phyloP scores from a whole-genome alignment of 2,888 invertebrate genomes.

The Nomada ferruginata region DNA sequence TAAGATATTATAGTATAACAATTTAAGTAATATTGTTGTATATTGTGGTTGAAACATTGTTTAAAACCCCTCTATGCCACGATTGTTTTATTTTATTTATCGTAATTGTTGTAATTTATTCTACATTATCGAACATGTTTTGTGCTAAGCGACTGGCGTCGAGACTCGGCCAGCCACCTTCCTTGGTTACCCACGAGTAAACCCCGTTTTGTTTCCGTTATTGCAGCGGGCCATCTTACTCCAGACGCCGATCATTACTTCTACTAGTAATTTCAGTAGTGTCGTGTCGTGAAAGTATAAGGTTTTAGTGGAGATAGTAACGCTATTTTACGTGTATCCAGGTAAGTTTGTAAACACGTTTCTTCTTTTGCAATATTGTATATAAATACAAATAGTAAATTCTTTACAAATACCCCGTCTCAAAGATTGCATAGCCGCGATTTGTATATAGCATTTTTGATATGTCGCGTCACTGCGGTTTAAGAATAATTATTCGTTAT shows the following conservation, averaged over 20 bases:
- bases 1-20: not conserved
- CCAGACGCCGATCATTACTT: slow-evolving; percentile 76
- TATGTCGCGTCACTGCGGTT: slow-evolving; percentile 11
- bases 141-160: slow-evolving; percentile 54
- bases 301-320: slow-evolving; percentile 36
- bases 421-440: slow-evolving; percentile 17
- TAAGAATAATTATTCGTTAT: slow-evolving; percentile 7
- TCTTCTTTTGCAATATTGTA: slow-evolving; percentile 29
- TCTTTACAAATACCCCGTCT: slow-evolving; percentile 45
- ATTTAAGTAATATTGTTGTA: slow-evolving; percentile 14
- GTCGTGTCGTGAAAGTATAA: slow-evolving; percentile 52
- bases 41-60: not conserved
- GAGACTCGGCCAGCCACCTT: slow-evolving; percentile 63
- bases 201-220: slow-evolving; percentile 80
- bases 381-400: slow-evolving; percentile 39
- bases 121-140: not conserved
- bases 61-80: not conserved
- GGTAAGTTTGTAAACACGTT: slow-evolving; percentile 59
- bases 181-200: slow-evolving; percentile 62
- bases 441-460: not conserved
- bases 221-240: slow-evolving; percentile 71
- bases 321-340: slow-evolving; percentile 56
- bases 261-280: slow-evolving; percentile 65
- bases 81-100: slow-evolving; percentile 10
- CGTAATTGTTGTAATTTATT: not conserved